Evolutionary conservation across 2,797 vertebrate species (phyloP), one percentile per base, ranked within the genome.

Genomic region (Phrynocephalus guinanensis): DNA sequence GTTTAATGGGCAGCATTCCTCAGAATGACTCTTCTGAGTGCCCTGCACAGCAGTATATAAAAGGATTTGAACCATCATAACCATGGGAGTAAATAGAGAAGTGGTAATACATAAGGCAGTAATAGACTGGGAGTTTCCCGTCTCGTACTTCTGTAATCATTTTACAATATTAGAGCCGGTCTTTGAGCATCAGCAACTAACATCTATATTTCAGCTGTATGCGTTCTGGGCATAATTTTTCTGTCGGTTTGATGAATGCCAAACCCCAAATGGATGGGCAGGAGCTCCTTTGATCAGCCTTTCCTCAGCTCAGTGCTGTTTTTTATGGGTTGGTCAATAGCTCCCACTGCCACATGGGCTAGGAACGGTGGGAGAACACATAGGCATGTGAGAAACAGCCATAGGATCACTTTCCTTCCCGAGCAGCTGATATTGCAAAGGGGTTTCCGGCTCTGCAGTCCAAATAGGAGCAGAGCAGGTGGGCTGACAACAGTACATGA

Each of bases 11-110:
- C 90, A 95, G 80, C 0, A 0, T 7, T 83, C 6, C 24, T 90
- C 48, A 79, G 70, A 90, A 48, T 24, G 78, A 80, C 87, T 80
- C 56, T 92, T 93, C 90, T 86, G 50, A 84, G 72, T 44, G 68
- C 63, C 85, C 20, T 52, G 38, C 30, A 20, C 60, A 84, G 76
- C 81, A 38, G 44, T 89, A 86, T 79, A 89, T 88, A 92, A 92
- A 84, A 63, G 0, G 20, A 72, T 72, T 83, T 88, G 86, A 9
- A 18, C 70, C 33, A 68, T 66, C 75, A 63, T 79, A 91, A 91
- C 2, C 79, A 85, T 79, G 88, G 24, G 3, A 0, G 0, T 68
- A 82, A 89, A 66, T 33, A 79, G 15, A 84, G 70, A 67, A 86
- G 28, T 0, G 1, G 33, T 81, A 1, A 26, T 63, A 9, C 52